phyloP scores from a whole-genome alignment of 2,888 invertebrate species.

The Sialis lutaria region DNA sequence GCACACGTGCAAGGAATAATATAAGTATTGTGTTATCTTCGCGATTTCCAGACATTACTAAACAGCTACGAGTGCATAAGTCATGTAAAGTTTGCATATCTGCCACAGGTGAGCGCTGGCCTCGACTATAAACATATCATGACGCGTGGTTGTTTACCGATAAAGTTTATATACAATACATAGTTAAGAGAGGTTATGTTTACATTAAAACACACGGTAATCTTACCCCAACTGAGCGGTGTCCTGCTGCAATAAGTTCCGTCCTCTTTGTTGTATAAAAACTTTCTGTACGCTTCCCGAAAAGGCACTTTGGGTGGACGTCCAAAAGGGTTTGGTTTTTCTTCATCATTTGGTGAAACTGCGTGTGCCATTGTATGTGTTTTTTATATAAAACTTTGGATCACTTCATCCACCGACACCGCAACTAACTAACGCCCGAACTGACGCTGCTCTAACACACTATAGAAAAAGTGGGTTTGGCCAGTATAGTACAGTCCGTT shows the following conservation, averaged over 20 bases:
- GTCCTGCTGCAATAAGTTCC: constrained; percentile 44
- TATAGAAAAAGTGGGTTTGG: neutral
- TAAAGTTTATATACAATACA: neutral
- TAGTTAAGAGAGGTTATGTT: neutral
- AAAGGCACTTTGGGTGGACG: constrained; percentile 21
- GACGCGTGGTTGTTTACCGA: neutral
- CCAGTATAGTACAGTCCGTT: no score
- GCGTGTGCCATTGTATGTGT: no score
- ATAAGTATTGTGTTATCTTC: no score
- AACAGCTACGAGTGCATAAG: no score
- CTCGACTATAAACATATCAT: neutral
- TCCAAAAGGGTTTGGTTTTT: constrained; percentile 3
- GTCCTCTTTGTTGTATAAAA: constrained; percentile 36
- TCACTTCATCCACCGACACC: neutral
- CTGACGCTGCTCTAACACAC: neutral
- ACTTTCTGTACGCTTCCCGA: constrained; percentile 12
- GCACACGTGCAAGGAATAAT: no score
- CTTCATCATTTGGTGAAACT: neutral
- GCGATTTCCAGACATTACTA: no score
- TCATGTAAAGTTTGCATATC: neutral
- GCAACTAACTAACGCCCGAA: neutral
- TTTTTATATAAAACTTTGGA: no score
- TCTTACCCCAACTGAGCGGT: constrained; percentile 48
- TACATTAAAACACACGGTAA: constrained; percentile 8
- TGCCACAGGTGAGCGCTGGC: neutral